Conservation (phyloP, 2,113 vertebrate genomes). For the Arothron firmamentum region DNA sequence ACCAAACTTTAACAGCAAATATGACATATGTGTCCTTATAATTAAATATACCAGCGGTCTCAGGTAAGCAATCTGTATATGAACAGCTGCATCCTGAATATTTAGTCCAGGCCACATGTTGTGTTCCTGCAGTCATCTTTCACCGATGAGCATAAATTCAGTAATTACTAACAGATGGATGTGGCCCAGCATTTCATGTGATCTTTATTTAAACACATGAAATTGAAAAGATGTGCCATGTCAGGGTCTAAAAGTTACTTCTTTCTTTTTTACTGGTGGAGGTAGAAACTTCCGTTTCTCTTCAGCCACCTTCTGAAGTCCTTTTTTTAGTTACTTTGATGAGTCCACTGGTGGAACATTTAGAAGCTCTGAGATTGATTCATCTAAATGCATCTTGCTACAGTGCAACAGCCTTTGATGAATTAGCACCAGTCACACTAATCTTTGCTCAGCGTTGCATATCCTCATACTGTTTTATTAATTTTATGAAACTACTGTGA, state of each 20-base stretch:
- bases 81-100: slow-evolving; percentile 8
- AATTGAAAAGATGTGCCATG: slow-evolving; percentile 2
- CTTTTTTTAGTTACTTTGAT: neutral
- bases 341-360: slow-evolving; percentile 17
- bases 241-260: slow-evolving; percentile 28
- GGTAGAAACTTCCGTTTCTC: slow-evolving; percentile 41
- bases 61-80: neutral
- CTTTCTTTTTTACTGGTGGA: slow-evolving; percentile 29
- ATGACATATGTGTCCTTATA: too few species aligned
- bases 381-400: slow-evolving; percentile 21
- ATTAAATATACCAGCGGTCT: neutral
- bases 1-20: too few species aligned
- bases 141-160: slow-evolving; percentile 20
- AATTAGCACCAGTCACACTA: slow-evolving; percentile 17
- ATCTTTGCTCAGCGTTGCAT: slow-evolving; percentile 18
- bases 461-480: slow-evolving; percentile 31
- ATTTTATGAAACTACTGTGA: slow-evolving; percentile 45
- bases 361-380: slow-evolving; percentile 18
- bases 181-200: slow-evolving; percentile 10
- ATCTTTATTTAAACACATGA: slow-evolving; percentile 16
- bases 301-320: slow-evolving; percentile 7
- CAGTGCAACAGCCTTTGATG: slow-evolving; percentile 7
- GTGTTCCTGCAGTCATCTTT: slow-evolving; percentile 1
- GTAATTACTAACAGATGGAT: slow-evolving; percentile 14
- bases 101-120: neutral